Evolutionary conservation across 2,113 vertebrate genomes (phyloP).

Genomic region (Malurus alboscapulatus): DNA sequence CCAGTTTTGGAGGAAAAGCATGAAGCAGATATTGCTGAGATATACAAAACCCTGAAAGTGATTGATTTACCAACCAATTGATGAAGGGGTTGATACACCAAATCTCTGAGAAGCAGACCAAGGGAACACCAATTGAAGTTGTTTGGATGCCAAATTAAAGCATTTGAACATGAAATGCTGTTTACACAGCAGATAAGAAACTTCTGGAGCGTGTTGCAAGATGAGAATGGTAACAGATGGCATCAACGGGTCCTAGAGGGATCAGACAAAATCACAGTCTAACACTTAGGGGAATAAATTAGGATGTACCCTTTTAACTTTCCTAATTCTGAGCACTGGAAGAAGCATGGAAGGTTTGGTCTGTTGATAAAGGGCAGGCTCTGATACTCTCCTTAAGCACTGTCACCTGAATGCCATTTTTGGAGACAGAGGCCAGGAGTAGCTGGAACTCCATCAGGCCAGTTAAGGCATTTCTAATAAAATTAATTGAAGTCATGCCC

Average conservation of each 20-base stretch:
- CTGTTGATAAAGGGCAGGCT: rapidly evolving
- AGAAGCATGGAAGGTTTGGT: background rate
- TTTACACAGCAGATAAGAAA: background rate
- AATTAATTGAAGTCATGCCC: background rate
- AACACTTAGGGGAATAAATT: background rate
- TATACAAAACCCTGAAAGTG: background rate
- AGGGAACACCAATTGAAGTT: background rate
- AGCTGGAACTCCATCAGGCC: background rate
- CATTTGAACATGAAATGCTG: background rate
- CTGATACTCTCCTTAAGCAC: background rate
- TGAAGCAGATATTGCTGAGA: background rate
- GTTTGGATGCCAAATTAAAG: background rate
- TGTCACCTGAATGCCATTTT: background rate
- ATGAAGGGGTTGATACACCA: background rate
- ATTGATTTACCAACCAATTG: background rate
- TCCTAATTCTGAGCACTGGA: background rate
- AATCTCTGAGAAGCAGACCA: background rate
- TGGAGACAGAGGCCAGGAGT: background rate
- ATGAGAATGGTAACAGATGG: background rate
- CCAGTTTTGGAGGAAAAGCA: background rate
- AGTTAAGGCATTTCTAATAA: background rate
- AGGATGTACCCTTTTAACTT: background rate
- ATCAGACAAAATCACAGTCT: background rate
- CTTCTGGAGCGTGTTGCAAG: background rate
- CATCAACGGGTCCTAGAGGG: background rate